Evolutionary conservation across 2,888 invertebrate genomes (phyloP).

Genomic region (Monopis laevigella): DNA sequence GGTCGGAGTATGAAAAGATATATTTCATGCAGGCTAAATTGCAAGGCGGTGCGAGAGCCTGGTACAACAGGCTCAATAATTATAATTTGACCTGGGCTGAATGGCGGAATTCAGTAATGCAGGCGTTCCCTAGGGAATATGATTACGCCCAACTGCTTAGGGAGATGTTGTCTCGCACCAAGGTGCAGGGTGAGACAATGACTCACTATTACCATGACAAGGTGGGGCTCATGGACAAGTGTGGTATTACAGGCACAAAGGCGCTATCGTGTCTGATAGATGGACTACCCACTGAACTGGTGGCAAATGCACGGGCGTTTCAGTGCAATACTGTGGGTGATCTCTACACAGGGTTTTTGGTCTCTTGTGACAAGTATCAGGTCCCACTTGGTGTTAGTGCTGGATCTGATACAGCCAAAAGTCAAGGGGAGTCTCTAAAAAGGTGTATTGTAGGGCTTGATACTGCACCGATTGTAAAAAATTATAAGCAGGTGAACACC

Average conservation of each 20-base stretch:
- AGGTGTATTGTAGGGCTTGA: neutral
- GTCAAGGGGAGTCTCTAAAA: neutral
- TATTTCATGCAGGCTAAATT: slow-evolving; percentile 7
- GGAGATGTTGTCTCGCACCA: slow-evolving; percentile 1
- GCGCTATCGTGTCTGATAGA: slow-evolving; percentile 7
- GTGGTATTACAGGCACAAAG: slow-evolving; percentile 1
- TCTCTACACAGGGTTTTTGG: slow-evolving; percentile 1
- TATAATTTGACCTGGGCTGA: neutral
- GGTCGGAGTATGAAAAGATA: slow-evolving; percentile 1
- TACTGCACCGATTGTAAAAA: neutral
- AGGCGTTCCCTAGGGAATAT: slow-evolving; percentile 1
- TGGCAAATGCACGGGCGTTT: neutral
- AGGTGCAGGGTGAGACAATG: neutral
- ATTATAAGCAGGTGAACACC: neutral
- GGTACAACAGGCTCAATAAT: too few relatives aligned
- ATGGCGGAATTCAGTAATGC: neutral
- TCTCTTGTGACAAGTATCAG: neutral
- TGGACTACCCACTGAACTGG: neutral
- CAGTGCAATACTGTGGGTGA: neutral
- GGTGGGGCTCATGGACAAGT: neutral
- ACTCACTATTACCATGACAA: neutral
- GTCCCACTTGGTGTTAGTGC: neutral
- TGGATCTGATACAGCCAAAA: too few relatives aligned
- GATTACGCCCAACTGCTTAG: slow-evolving; percentile 1
- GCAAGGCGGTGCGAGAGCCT: too few relatives aligned